A percentile compares a stretch with the other conserved stretches of the same genome.
phyloP scores from a whole-genome alignment of 2,113 vertebrate genomes.

The Sturnira hondurensis region DNA sequence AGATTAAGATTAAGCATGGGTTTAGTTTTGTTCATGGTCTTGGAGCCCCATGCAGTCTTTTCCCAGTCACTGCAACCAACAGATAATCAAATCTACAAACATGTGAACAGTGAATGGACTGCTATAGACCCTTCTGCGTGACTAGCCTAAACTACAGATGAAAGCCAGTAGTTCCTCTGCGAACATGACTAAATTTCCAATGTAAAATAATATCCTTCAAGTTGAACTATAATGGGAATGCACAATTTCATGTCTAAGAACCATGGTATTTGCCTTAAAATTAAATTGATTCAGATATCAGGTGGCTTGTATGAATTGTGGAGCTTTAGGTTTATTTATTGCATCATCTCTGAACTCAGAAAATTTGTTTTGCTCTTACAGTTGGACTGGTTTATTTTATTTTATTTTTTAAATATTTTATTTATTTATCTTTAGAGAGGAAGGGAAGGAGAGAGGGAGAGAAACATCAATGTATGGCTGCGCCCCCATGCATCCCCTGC shows the following conservation, averaged over 20 bases:
- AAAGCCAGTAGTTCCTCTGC: background rate
- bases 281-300: background rate
- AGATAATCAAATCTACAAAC: background rate
- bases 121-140: background rate
- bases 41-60: background rate
- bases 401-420: too few relatives aligned
- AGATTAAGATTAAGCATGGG: background rate
- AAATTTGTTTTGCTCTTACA: conserved; percentile 1
- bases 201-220: background rate
- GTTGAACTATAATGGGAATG: background rate
- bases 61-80: background rate
- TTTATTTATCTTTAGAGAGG: too few relatives aligned
- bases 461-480: too few relatives aligned
- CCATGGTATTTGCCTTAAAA: background rate
- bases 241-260: background rate
- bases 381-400: background rate
- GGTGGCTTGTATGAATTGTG: background rate
- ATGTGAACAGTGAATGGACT: background rate
- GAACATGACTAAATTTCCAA: background rate
- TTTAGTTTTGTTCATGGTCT: background rate
- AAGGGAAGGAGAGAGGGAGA: too few relatives aligned
- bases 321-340: background rate
- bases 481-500: too few relatives aligned
- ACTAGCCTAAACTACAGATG: background rate
- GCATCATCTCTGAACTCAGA: background rate